A percentile compares a stretch with the other conserved stretches of the same genome.
These are phyloP conservation scores for Gymnodraco acuticeps DNA, from an alignment of 2,797 vertebrate species.

Conservation along the genomic window DNA sequence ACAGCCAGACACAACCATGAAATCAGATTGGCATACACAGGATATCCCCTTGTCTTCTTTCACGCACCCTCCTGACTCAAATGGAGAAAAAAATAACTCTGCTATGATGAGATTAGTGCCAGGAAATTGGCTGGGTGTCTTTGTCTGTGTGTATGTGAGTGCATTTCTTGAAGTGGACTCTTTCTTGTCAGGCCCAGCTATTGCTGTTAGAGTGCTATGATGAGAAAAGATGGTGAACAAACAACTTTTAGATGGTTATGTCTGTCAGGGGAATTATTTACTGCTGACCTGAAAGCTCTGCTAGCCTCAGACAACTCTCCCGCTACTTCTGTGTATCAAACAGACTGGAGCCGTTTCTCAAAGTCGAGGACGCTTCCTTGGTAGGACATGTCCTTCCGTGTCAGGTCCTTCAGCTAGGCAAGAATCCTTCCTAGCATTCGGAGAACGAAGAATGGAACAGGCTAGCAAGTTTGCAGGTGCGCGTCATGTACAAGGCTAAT, in stretches of 20 bases:
- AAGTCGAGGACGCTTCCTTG: too few species aligned
- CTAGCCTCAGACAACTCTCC: slow-evolving; percentile 4
- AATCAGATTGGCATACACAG: slow-evolving; percentile 45
- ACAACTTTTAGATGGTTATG: slow-evolving; percentile 36
- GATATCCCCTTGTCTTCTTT: slow-evolving; percentile 36
- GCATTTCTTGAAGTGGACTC: slow-evolving; percentile 6
- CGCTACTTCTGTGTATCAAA: neutral
- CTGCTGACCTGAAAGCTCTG: slow-evolving; percentile 26
- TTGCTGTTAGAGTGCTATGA: slow-evolving; percentile 16
- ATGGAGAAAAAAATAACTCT: slow-evolving; percentile 2
- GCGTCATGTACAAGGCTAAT: too few species aligned
- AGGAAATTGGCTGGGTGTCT: slow-evolving; percentile 42
- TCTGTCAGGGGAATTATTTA: slow-evolving; percentile 49
- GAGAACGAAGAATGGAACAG: too few species aligned
- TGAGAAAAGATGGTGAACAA: slow-evolving; percentile 35
- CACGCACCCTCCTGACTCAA: slow-evolving; percentile 13
- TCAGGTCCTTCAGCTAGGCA: too few species aligned
- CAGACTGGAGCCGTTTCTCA: too few species aligned
- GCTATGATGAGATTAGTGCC: slow-evolving; percentile 41
- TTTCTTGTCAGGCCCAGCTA: slow-evolving; percentile 6
- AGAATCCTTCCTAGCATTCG: too few species aligned
- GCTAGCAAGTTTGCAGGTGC: too few species aligned
- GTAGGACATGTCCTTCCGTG: too few species aligned
- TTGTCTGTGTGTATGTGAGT: slow-evolving; percentile 10
- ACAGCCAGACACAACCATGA: slow-evolving; percentile 41